A percentile compares a stretch with the other conserved stretches of the same genome.
These are phyloP conservation scores for Araneus ventricosus DNA, from an alignment of 1,140 invertebrate species.

Conservation along the genomic window DNA sequence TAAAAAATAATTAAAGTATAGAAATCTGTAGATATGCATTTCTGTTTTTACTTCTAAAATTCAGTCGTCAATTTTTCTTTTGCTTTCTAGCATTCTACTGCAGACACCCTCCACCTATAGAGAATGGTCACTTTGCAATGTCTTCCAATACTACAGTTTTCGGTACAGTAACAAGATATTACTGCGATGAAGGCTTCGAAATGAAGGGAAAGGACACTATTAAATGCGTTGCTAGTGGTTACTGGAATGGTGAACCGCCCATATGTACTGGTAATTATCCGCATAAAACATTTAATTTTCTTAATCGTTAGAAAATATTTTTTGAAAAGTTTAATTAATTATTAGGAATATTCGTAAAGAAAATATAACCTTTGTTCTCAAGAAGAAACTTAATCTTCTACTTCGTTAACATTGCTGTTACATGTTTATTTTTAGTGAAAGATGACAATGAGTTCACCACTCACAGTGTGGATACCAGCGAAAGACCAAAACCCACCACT, in stretches of 20 bases:
- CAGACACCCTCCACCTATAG: conserved; percentile 86
- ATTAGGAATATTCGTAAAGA: background rate
- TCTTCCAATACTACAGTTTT: conserved; percentile 85
- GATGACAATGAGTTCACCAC: background rate
- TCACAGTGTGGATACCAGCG: background rate
- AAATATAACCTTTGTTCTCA: background rate
- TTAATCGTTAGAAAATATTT: too few relatives aligned
- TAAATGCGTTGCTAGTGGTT: conserved; percentile 87
- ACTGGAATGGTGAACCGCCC: conserved; percentile 89
- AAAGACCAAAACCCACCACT: background rate
- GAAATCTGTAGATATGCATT: too few relatives aligned
- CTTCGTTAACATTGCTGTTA: background rate
- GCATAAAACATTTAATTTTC: too few relatives aligned
- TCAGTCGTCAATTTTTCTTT: conserved; percentile 54
- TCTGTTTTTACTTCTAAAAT: too few relatives aligned
- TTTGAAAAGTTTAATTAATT: background rate
- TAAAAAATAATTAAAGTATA: too few relatives aligned
- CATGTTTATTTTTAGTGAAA: background rate
- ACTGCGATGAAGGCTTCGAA: conserved; percentile 85
- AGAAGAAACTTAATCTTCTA: background rate
- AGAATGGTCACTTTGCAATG: conserved; percentile 86
- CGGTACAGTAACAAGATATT: conserved; percentile 87
- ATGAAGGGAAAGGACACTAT: conserved; percentile 85
- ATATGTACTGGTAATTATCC: conserved; percentile 73
- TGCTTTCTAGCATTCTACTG: conserved; percentile 86